Base-by-base conservation (phyloP, 2,888 invertebrate species). In the Agonopterix arenella region DNA sequence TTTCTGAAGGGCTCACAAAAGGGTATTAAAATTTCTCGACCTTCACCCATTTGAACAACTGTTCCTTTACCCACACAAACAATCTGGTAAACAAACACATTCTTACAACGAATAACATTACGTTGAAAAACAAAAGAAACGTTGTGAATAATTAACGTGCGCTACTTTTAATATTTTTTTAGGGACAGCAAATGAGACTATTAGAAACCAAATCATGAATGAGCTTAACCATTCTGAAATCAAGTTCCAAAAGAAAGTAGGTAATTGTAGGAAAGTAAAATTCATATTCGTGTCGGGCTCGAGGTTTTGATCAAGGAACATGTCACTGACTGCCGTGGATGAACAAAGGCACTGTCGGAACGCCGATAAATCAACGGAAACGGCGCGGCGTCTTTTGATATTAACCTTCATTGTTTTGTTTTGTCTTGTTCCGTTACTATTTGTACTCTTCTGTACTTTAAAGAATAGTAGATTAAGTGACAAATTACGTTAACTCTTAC, bases 301-400 rank as follows among this genome's bases (percentile, higher is more conserved):
- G 62, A 62, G 68, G 70, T 72, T 70, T 72, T 72, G 73, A 75
- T 79, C 70, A 66, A 57, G 65, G 55, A 67, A 68, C 70, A 64
- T 65, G 63, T 68, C 18, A 75, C 70, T 66, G 68, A 70, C 66
- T 68, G 66, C 60, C 61, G 58, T 59, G 64, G 66, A 71, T 67
- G 70, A 70, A 78, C 76, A 78, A 78, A 79, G 73, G 67, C 70
- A 66, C 66, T 60, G 66, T 71, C 48, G 62, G 68, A 65, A 72
- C 71, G 60, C 60, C 66, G 68, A 80, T 82, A 79, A 81, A 80
- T 81, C 77, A 80, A 76, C 72, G 66, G 68, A 76, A 72, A 73
- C 80, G 75, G 77, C 65, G 60, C 65, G 60, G 28, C 5, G 67
- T 64, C 73, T 72, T 80, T 79, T 73, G 72, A 78, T 80, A 74